phyloP scores from a whole-genome alignment of 2,113 vertebrate species.

The Lepidothrix coronata region DNA sequence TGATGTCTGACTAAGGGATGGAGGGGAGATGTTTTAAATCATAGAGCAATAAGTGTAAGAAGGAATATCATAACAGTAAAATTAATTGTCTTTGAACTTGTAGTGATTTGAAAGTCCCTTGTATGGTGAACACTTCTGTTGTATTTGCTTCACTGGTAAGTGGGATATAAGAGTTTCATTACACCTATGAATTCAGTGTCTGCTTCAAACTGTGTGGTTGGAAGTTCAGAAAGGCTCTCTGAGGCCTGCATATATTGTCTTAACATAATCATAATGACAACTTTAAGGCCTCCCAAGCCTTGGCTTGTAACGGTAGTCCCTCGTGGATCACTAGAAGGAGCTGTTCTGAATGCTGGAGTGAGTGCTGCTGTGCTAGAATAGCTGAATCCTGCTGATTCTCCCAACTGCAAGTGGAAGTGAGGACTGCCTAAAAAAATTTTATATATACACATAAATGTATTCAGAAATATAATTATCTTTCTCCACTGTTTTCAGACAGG shows the following conservation, averaged over 20 bases:
- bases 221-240: neutral
- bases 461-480: neutral
- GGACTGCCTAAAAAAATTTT: neutral
- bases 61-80: neutral
- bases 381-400: neutral
- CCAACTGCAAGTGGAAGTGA: neutral
- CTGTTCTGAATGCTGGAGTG: neutral
- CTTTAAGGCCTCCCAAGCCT: neutral
- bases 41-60: neutral
- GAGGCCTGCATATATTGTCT: neutral
- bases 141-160: neutral
- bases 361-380: neutral
- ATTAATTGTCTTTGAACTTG: neutral
- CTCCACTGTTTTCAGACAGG: neutral
- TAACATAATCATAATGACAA: neutral
- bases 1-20: neutral
- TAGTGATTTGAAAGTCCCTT: neutral
- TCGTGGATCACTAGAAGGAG: neutral
- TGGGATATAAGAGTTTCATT: neutral
- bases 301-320: neutral
- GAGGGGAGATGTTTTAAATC: neutral
- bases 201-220: neutral
- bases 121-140: neutral
- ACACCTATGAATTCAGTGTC: neutral
- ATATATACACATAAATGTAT: neutral